Conservation (phyloP, 1,140 invertebrate genomes). For the Leptinotarsa defecta region DNA sequence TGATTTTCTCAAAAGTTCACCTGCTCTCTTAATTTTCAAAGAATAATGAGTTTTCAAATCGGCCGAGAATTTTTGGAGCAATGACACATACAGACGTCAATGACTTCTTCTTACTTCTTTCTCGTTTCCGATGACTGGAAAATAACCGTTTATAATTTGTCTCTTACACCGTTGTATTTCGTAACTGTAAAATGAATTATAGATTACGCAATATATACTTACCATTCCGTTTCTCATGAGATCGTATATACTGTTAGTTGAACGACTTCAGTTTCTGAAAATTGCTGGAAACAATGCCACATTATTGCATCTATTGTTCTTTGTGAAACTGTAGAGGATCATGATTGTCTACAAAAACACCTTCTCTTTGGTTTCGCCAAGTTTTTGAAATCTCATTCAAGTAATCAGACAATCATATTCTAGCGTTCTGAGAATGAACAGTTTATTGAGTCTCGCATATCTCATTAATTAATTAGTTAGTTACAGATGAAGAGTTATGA, state of each 20-base stretch:
- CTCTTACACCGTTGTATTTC: not conserved
- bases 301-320: not conserved
- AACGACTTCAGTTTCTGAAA: not conserved
- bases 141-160: no score
- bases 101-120: not conserved
- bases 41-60: no score
- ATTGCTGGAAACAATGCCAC: slow-evolving; percentile 1
- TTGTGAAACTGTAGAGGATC: not conserved
- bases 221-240: not conserved
- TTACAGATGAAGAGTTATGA: no score
- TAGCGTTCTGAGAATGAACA: no score
- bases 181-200: not conserved
- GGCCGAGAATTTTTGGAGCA: no score
- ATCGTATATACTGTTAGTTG: not conserved
- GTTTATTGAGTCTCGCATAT: no score
- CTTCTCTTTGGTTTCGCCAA: not conserved
- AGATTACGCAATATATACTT: not conserved
- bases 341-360: not conserved
- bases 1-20: no score
- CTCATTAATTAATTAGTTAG: no score
- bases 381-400: not conserved
- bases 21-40: no score
- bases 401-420: no score
- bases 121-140: not conserved
- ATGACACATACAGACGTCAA: not conserved